phyloP scores from a whole-genome alignment of 2,113 vertebrate genomes.

The Epinephelus moara region DNA sequence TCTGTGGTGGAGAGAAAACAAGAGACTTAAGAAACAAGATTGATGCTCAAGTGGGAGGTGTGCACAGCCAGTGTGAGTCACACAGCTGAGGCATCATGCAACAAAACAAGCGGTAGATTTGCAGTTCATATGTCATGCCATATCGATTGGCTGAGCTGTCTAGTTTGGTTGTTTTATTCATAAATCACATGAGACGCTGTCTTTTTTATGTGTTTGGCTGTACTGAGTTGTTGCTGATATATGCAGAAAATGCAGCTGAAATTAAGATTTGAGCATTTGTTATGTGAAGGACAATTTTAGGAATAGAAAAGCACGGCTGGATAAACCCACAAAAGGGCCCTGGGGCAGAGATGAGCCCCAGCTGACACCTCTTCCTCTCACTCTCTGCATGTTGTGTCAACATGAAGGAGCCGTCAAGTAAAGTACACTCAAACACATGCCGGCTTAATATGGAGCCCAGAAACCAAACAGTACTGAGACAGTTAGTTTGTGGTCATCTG shows the following conservation, averaged over 20 bases:
- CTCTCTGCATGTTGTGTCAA: not conserved
- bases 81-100: constrained; percentile 49
- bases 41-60: constrained; percentile 65
- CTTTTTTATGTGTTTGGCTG: constrained; percentile 13
- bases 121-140: constrained; percentile 62
- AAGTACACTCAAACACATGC: too few relatives aligned
- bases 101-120: constrained; percentile 44
- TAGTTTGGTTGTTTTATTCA: constrained; percentile 58
- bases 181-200: constrained; percentile 50
- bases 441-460: not conserved
- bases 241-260: constrained; percentile 8
- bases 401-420: not conserved
- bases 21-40: constrained; percentile 60
- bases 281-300: not conserved
- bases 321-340: not conserved
- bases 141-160: constrained; percentile 56
- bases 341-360: not conserved
- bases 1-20: constrained; percentile 57
- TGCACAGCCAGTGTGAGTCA: constrained; percentile 60
- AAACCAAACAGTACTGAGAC: too few relatives aligned
- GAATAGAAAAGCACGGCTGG: constrained; percentile 4
- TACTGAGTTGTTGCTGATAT: constrained; percentile 26
- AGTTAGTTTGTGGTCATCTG: not conserved
- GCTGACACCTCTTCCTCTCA: not conserved
- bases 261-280: constrained; percentile 21